Conservation (phyloP, 2,113 vertebrate species). For the Planiliza haematocheilus region DNA sequence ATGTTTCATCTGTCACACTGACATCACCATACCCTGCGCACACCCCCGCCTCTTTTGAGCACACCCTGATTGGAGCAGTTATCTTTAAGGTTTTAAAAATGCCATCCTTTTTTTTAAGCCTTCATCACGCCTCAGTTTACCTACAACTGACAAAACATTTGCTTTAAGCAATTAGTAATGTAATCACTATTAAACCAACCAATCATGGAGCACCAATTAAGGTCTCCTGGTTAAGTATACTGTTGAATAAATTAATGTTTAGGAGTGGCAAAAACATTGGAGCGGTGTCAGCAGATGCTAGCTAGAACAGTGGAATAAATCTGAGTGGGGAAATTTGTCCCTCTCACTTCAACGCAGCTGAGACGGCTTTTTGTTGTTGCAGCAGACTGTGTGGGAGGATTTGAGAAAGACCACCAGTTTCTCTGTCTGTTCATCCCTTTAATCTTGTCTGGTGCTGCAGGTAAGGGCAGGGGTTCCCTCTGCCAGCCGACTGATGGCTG, state of each 20-base stretch:
- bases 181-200: not conserved
- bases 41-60: conserved; percentile 44
- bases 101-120: conserved; percentile 1
- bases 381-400: conserved; percentile 75
- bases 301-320: not conserved
- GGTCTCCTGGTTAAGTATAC: not conserved
- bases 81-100: conserved; percentile 30
- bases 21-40: conserved; percentile 67
- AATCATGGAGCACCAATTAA: not conserved
- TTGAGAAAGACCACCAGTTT: conserved; percentile 63
- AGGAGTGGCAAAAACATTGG: not conserved
- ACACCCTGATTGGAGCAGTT: conserved; percentile 43
- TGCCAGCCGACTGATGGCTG: conserved; percentile 60
- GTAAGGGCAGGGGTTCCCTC: conserved; percentile 68
- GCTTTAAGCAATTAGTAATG: not conserved
- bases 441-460: conserved; percentile 76
- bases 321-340: not conserved
- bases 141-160: not conserved
- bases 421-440: conserved; percentile 77
- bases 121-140: conserved; percentile 17
- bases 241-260: not conserved
- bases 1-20: conserved; percentile 69
- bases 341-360: conserved; percentile 1
- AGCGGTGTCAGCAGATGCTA: not conserved
- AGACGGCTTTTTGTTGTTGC: conserved; percentile 71